Base-by-base conservation (phyloP, 1,140 invertebrate species). In the Samia ricini region DNA sequence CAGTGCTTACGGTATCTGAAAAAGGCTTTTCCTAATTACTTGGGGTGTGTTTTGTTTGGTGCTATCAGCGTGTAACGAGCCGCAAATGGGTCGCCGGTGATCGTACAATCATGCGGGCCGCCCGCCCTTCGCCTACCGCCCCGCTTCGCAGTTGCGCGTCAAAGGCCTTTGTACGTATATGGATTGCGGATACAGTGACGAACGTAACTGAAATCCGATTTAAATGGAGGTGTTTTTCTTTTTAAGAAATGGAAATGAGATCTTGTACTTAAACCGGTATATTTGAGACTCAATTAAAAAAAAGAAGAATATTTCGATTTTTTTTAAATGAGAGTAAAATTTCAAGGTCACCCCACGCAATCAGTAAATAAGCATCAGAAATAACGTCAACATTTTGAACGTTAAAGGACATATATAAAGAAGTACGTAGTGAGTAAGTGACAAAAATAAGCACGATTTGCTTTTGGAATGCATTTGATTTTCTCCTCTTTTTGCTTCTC, bases 11-110 rank as follows among this genome's bases (percentile, higher is more conserved):
- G 75, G 74, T 89, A 88, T 88, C 87, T 89, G 83, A 78, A 87
- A 88, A 89, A 89, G 85, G 85, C 87, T 88, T 89, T 87, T 76
- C 85, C 85, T 89, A 89, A 89, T 89, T 89, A 87, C 84, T 89
- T 85, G 76, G 83, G 83, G 84, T 85, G 72, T 77, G 84, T 88
- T 87, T 88, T 89, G 87, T 89, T 83, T 88, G 85, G 84, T 77
- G 85, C 85, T 89, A 89, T 89, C 87, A 71, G 85, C 74, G 87
- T 84, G 85, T 87, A 89, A 84, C 85, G 85, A 85, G 87, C 79
- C 83, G 83, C 85, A 87, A 88, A 88, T 87, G 84, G 87, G 83
- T 87, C 81, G 78, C 75, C 78, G 57, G 57, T 69, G 86, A 89
- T 89, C 83, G 80, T 72, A 71, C 85, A 81, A 88, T 88, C 86